Evolutionary conservation across 2,888 invertebrate genomes (phyloP), one percentile per base, ranked within the genome.

Genomic region (Coelinius sp.): DNA sequence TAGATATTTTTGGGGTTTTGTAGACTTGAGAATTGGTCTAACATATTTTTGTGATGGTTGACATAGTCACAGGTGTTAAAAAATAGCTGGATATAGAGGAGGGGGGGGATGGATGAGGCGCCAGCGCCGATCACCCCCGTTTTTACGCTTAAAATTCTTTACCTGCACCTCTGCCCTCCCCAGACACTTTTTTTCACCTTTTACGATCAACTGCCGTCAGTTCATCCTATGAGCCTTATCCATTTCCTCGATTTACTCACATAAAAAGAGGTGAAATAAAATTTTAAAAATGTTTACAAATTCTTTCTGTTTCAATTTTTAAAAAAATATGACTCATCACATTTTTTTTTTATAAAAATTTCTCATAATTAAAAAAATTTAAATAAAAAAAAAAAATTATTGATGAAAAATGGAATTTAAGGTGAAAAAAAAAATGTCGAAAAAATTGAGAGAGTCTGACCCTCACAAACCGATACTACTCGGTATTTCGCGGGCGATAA

Each of bases 401-500:
- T 53, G 5, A n/a, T 14, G 12, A 10, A 27, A 7, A 14, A 27
- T 17, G 2, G 7, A 31, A 31, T 31, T 56, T 14, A 2, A 17
- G 1, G 5, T 31, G 7, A 14, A 31, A 46, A 20, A 31, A 35
- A 17, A 6, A 20, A 31, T 22, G 12, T 12, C 17, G 35, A 35
- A 27, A 17, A 35, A 31, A 31, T 31, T 27, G 7, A 12, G 8
- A 31, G 27, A 12, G 56, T 59, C 59, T 35, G 20, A 20, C 17
- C 35, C 59, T 35, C 12, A 59, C 31, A 31, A 59, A 35, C 59
- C 59, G 59, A 35, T 56, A 56, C 27, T 59, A 59, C 53, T 66
- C 41, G 68, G 67, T 71, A 69, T 49, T 76, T 75, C 72, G 75
- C 80, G 75, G 73, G 80, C 76, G 84, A 87, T 87, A 86, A 87